Evolutionary conservation across 2,888 invertebrate genomes (phyloP), one percentile per base, ranked within the genome.

Genomic region (Choristoneura rosaceana): DNA sequence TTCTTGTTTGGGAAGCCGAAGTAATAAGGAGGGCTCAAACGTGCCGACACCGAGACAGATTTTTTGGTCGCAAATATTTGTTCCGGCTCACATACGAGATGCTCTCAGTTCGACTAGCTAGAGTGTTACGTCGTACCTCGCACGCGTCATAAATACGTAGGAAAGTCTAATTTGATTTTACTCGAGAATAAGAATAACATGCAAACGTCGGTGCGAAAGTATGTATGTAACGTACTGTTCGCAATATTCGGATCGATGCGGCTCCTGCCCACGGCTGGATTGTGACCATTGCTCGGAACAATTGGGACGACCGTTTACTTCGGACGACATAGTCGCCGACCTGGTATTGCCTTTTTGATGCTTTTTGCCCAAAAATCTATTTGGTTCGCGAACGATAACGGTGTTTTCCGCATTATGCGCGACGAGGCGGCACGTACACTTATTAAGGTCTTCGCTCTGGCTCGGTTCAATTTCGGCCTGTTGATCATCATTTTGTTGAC

Each of bases 291-390:
- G 77, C 77, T 83, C 82, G 80, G 81, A 85, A 82, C 84, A 87
- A 90, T 89, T 87, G 86, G 91, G 87, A 81, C 93, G 83, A 92
- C 93, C 92, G 92, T 93, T 94, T 71, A 55, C 55, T 63, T 70
- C 60, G 88, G 82, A 84, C 88, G 90, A 85, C 84, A 87, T 87
- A 87, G 86, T 84, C 84, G 84, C 70, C 87, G 87, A 88, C 88
- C 88, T 78, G 87, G 83, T 87, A 85, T 88, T 88, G 85, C 88
- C 88, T 90, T 93, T 93, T 91, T 89, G 87, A 88, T 85, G 86
- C 84, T 91, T 93, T 93, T 93, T 92, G 86, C 84, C 88, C 81
- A 88, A 90, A 90, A 91, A 86, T 87, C 88, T 91, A 91, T 93
- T 90, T 90, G 88, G 90, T 90, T 87, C 88, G 87, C 88, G 80